Evolutionary conservation across 2,888 invertebrate species (phyloP).

Genomic region (Lucinisca nassula): DNA sequence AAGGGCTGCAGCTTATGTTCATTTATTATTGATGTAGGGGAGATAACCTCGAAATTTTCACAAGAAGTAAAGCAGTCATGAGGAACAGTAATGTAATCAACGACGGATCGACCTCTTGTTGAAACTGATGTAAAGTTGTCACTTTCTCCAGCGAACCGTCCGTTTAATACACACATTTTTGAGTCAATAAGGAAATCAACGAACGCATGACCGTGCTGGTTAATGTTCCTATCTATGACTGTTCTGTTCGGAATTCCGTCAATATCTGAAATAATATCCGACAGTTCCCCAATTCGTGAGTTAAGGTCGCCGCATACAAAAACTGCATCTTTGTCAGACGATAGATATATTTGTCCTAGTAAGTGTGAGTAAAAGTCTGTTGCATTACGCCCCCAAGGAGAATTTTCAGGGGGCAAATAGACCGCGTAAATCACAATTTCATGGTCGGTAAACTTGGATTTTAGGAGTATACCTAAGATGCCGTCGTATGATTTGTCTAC

Average conservation of each 20-base stretch:
- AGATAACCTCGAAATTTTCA: conserved; percentile 6
- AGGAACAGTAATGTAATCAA: no score
- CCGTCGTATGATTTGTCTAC: conserved; percentile 17
- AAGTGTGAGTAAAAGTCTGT: conserved; percentile 16
- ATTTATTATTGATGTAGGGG: neutral
- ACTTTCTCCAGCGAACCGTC: neutral
- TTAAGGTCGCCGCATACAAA: conserved; percentile 14
- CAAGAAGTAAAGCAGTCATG: conserved; percentile 12
- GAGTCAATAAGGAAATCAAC: conserved; percentile 19
- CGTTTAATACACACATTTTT: no score
- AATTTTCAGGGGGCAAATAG: conserved; percentile 27
- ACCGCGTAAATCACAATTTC: neutral
- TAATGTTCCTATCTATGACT: neutral
- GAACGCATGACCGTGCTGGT: conserved; percentile 20
- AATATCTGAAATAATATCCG: neutral
- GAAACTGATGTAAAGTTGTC: conserved; percentile 28
- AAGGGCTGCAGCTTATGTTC: neutral
- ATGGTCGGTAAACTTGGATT: neutral
- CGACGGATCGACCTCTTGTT: conserved; percentile 17
- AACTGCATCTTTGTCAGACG: neutral
- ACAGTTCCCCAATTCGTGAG: neutral
- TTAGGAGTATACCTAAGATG: neutral
- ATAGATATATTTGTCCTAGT: conserved; percentile 7
- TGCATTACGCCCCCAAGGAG: conserved; percentile 16
- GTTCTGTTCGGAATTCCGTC: neutral